Evolutionary conservation across 2,888 invertebrate genomes (phyloP).

Genomic region (Digitonthophagus gazella): DNA sequence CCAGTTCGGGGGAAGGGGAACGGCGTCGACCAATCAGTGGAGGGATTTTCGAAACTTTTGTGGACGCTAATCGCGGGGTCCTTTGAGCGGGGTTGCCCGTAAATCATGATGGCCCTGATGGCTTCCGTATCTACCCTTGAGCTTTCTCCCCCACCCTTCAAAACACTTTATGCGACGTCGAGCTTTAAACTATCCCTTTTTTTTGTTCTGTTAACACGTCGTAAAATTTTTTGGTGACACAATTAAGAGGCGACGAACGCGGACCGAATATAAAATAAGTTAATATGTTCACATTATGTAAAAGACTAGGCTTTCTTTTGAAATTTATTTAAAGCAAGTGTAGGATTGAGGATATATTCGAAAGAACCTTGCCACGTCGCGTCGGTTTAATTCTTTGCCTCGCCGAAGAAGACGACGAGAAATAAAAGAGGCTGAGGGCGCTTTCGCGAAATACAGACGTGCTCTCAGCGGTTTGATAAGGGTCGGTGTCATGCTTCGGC

Average conservation of each 20-base stretch:
- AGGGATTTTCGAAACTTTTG: conserved; percentile 41
- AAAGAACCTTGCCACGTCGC: too few species aligned
- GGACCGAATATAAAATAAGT: too few species aligned
- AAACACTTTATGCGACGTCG: background rate
- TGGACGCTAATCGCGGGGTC: conserved; percentile 30
- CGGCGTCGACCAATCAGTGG: conserved; percentile 41
- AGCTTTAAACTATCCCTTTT: background rate
- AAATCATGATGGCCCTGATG: conserved; percentile 16
- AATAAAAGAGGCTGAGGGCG: conserved; percentile 5
- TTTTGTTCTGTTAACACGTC: background rate
- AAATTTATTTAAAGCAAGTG: too few species aligned
- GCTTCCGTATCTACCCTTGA: conserved; percentile 16
- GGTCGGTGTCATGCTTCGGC: conserved; percentile 3
- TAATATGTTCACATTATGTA: too few species aligned
- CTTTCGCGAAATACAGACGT: conserved; percentile 15
- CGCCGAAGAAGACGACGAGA: too few species aligned
- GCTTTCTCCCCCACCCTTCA: conserved; percentile 16
- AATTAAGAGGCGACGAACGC: too few species aligned
- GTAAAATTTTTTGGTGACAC: background rate
- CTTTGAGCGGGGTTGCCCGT: conserved; percentile 19
- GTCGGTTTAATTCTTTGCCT: too few species aligned
- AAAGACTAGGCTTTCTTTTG: too few species aligned
- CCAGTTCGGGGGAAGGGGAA: conserved; percentile 40
- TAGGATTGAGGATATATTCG: too few species aligned
- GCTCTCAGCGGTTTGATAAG: conserved; percentile 11